A percentile compares a stretch with the other conserved stretches of the same genome.
These are phyloP conservation scores for Mamestra brassicae DNA, from an alignment of 2,888 invertebrate genomes.

Conservation along the genomic window DNA sequence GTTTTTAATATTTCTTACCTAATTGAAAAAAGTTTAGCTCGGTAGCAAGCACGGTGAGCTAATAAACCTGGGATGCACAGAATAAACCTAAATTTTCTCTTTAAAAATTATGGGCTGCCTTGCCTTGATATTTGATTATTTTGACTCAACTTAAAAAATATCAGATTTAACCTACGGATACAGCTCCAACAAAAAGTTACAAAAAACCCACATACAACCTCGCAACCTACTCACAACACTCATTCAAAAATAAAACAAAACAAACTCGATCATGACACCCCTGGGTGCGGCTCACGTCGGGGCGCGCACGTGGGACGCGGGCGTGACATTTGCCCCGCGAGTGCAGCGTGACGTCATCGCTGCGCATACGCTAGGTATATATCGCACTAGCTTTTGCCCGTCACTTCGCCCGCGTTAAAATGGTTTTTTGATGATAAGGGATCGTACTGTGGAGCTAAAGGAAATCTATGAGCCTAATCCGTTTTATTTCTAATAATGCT, in stretches of 20 bases:
- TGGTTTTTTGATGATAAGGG: neutral
- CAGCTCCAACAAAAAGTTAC: slow-evolving; percentile 9
- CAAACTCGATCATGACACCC: slow-evolving; percentile 59
- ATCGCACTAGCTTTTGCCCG: neutral
- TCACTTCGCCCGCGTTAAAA: neutral
- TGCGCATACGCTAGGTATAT: slow-evolving; percentile 69
- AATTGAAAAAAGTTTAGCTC: no score
- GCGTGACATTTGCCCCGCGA: slow-evolving; percentile 85
- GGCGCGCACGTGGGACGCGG: slow-evolving; percentile 82
- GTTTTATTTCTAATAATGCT: neutral
- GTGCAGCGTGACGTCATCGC: slow-evolving; percentile 81
- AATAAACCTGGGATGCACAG: neutral
- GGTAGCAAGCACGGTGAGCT: no score
- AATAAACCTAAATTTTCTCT: neutral
- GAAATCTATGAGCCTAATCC: neutral
- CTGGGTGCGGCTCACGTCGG: slow-evolving; percentile 69
- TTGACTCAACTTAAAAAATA: neutral
- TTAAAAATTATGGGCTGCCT: neutral
- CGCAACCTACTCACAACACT: slow-evolving; percentile 29
- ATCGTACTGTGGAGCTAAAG: no score
- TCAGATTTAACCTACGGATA: neutral
- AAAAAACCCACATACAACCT: slow-evolving; percentile 31
- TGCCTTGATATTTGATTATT: neutral
- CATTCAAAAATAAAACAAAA: slow-evolving; percentile 26
- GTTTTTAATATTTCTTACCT: no score